Percentiles rank a stretch among this genome's conserved stretches.
These are phyloP conservation scores for Istiophorus platypterus DNA, from an alignment of 2,113 vertebrate species.

Conservation along the genomic window DNA sequence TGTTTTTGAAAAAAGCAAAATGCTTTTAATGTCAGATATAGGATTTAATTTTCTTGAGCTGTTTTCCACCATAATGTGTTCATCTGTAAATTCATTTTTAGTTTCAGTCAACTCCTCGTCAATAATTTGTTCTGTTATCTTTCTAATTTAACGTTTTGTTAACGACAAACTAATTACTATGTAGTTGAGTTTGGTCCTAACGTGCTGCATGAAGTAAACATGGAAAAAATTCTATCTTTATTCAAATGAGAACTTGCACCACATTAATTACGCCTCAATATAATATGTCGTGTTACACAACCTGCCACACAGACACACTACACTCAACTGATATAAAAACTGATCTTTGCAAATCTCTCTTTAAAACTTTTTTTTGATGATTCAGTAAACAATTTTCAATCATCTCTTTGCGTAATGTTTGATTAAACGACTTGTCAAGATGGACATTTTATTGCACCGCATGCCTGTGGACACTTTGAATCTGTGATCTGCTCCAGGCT, in stretches of 20 bases:
- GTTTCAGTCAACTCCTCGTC: conserved; percentile 25
- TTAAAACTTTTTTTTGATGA: not conserved
- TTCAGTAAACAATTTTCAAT: not conserved
- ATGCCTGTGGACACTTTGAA: conserved; percentile 23
- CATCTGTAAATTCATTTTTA: conserved; percentile 30
- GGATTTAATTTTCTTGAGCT: not conserved
- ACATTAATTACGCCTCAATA: conserved; percentile 9
- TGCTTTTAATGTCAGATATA: not conserved
- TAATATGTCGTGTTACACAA: not conserved
- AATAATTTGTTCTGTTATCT: conserved; percentile 51
- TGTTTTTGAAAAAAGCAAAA: not conserved
- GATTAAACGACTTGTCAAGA: not conserved
- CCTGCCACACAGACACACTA: not conserved
- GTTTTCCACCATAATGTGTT: conserved; percentile 22
- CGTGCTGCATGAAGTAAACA: conserved; percentile 38
- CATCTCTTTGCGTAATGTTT: not conserved
- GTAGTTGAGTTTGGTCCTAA: conserved; percentile 25
- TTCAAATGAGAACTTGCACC: conserved; percentile 34
- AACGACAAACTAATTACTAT: conserved; percentile 53
- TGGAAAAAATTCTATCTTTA: conserved; percentile 34
- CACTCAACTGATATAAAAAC: not conserved
- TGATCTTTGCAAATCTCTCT: not conserved
- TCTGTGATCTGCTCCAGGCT: conserved; percentile 10
- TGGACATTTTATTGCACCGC: not conserved
- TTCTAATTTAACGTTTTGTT: conserved; percentile 47